phyloP scores from a whole-genome alignment of 2,797 vertebrate genomes.

The Acipenser oxyrinchus region DNA sequence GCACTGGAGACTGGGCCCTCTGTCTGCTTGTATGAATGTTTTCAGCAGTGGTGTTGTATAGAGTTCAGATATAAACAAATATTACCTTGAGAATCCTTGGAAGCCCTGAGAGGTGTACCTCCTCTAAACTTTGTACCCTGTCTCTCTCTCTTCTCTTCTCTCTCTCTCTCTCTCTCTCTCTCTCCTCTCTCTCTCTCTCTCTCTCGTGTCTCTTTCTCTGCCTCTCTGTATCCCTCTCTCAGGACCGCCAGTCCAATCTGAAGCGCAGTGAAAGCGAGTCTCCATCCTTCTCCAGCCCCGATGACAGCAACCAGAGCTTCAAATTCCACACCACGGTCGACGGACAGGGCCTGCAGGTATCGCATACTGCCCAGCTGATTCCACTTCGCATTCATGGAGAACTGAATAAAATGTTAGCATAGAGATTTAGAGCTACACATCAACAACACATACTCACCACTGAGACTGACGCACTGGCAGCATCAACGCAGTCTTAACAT shows the following conservation, averaged over 20 bases:
- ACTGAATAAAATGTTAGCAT: no score
- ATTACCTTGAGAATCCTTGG: neutral
- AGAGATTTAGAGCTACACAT: no score
- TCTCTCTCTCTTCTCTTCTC: neutral
- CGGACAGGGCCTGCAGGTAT: conserved; percentile 74
- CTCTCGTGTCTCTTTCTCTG: neutral
- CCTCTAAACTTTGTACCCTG: neutral
- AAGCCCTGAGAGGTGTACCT: neutral
- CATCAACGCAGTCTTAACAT: no score
- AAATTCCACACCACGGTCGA: conserved; percentile 66
- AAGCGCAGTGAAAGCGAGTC: conserved; percentile 68
- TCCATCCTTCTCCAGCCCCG: conserved; percentile 64
- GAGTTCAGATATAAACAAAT: neutral
- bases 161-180: neutral
- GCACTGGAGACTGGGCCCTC: no score
- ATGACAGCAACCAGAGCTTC: conserved; percentile 64
- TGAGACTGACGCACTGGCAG: no score
- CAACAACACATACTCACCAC: no score
- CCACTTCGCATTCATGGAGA: neutral
- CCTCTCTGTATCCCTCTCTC: conserved; percentile 11
- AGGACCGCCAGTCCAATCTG: conserved; percentile 75
- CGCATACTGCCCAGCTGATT: neutral
- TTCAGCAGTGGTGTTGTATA: neutral
- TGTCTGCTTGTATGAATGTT: no score
- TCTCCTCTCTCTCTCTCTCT: conserved; percentile 7